Evolutionary conservation across 2,888 invertebrate genomes (phyloP).

Genomic region (Cynaeus angustus): DNA sequence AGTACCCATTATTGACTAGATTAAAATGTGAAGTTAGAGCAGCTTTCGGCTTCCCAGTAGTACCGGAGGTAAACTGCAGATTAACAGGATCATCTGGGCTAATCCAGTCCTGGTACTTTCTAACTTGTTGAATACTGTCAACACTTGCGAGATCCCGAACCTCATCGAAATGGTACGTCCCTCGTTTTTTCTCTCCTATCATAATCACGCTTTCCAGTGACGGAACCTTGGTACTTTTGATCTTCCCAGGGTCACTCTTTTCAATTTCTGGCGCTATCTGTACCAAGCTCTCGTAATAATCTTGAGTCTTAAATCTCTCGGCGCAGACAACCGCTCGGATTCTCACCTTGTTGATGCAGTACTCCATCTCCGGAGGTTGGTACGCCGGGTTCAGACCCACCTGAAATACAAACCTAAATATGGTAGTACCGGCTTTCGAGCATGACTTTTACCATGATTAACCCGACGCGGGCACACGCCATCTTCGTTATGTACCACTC

Average conservation of each 20-base stretch:
- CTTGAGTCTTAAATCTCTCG: conserved; percentile 76
- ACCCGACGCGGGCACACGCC: conserved; percentile 82
- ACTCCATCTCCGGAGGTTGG: conserved; percentile 80
- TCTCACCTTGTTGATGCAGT: conserved; percentile 81
- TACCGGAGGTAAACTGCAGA: conserved; percentile 86
- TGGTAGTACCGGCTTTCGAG: neutral
- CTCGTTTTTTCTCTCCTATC: conserved; percentile 49
- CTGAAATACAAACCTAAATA: conserved; percentile 65
- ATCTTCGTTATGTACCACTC: conserved; percentile 85
- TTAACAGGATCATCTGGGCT: conserved; percentile 82
- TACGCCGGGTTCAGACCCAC: conserved; percentile 87
- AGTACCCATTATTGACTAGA: conserved; percentile 84
- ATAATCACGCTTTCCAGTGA: conserved; percentile 36
- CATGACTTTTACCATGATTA: conserved; percentile 76
- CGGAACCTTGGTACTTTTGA: conserved; percentile 73
- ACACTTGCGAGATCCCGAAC: conserved; percentile 65
- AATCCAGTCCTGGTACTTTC: conserved; percentile 71
- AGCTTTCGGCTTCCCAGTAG: conserved; percentile 83
- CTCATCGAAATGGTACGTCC: conserved; percentile 70
- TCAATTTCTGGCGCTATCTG: conserved; percentile 76
- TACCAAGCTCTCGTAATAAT: conserved; percentile 80
- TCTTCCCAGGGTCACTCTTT: conserved; percentile 70
- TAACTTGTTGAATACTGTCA: conserved; percentile 65
- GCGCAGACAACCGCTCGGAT: conserved; percentile 80
- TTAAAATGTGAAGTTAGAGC: conserved; percentile 81